Conservation (phyloP, 2,113 vertebrate species). For the Naja naja region DNA sequence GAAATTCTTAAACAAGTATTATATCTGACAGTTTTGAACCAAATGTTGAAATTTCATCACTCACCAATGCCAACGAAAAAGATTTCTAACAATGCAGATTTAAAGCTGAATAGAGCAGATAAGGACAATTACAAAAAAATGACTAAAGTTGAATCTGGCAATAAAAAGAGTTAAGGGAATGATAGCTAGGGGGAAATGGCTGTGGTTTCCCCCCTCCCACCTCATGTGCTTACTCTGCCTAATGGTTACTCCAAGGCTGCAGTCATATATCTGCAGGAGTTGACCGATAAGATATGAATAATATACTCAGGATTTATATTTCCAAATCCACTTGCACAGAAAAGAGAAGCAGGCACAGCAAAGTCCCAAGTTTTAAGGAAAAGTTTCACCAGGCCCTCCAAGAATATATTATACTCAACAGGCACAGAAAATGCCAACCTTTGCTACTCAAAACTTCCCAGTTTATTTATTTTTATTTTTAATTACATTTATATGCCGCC, state of each 20-base stretch:
- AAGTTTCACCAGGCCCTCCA: neutral
- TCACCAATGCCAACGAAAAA: neutral
- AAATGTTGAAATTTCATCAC: neutral
- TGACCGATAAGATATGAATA: neutral
- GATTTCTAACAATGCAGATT: neutral
- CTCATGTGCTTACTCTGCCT: neutral
- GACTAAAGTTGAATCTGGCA: neutral
- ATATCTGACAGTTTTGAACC: neutral
- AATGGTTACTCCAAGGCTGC: neutral
- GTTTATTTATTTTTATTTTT: too few relatives aligned
- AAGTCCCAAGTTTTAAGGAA: neutral
- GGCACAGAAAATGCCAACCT: neutral
- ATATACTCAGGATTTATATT: neutral
- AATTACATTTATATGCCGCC: too few relatives aligned
- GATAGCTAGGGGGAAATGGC: neutral
- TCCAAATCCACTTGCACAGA: neutral
- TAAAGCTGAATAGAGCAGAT: neutral
- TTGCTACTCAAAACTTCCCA: neutral
- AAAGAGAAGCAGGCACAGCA: neutral
- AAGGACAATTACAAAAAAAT: neutral
- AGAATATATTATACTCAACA: neutral
- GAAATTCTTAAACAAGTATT: neutral
- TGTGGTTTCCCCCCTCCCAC: neutral
- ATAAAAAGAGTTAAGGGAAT: neutral
- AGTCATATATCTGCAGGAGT: neutral